Percentiles rank a stretch among this genome's conserved stretches.
Conservation (phyloP, 1,140 invertebrate species). For the Drosophila funebris region DNA sequence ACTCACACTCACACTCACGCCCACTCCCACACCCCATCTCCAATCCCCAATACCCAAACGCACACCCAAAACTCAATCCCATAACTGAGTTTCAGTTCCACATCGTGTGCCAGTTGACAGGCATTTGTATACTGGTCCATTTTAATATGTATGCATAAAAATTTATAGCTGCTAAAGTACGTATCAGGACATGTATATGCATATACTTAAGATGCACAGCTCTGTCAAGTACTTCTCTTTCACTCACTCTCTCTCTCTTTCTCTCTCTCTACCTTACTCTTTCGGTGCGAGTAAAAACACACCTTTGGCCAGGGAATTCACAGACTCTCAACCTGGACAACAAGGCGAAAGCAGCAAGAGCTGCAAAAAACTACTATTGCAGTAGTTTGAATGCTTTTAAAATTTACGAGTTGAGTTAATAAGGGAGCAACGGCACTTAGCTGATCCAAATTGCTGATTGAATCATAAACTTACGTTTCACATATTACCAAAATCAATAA, state of each 20-base stretch:
- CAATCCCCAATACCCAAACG: background rate
- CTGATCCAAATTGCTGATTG: conserved; percentile 56
- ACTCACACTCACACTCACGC: too few species aligned
- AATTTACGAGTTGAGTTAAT: conserved; percentile 55
- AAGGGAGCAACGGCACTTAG: conserved; percentile 38
- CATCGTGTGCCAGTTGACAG: conserved; percentile 34
- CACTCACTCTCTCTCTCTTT: background rate
- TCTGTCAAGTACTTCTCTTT: background rate
- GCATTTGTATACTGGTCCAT: conserved; percentile 42
- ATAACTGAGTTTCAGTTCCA: background rate
- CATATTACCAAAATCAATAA: conserved; percentile 2
- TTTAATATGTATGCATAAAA: conserved; percentile 80
- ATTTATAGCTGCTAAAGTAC: conserved; percentile 78
- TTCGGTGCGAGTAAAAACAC: background rate
- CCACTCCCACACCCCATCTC: background rate
- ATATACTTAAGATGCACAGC: conserved; percentile 48
- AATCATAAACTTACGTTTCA: conserved; percentile 34
- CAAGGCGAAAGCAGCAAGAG: background rate
- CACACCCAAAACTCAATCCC: background rate
- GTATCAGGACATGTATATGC: conserved; percentile 69
- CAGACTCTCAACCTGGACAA: background rate
- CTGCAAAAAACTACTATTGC: conserved; percentile 40
- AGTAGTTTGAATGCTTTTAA: conserved; percentile 50
- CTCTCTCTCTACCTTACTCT: background rate
- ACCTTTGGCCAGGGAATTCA: conserved; percentile 20